Evolutionary conservation across 2,888 invertebrate genomes (phyloP), one percentile per base, ranked within the genome.

Genomic region (Apamea epomidion): DNA sequence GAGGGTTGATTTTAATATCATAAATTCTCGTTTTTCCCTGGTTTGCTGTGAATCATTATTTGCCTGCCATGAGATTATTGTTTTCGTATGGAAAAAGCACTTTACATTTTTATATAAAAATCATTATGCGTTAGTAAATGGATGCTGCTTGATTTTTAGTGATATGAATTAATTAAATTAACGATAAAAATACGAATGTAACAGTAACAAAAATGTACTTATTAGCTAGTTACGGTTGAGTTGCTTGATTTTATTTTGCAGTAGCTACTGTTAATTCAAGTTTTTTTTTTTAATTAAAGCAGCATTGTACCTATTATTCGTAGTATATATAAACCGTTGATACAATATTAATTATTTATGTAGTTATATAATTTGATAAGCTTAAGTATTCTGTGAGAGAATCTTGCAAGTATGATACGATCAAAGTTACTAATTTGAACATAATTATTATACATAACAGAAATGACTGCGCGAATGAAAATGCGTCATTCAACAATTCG

Each of bases 1-100:
- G 76, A 82, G 83, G 78, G 76, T 84, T 76, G 68, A 81, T 82
- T 80, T 81, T 83, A 83, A 76, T 76, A 67, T 72, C 85, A 85
- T 82, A 25, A 54, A 54, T 84, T 67, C 16, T 60, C 21, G 60
- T 73, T 42, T 71, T 73, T 79, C n/a, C 70, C n/a, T 67, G 70
- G 78, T 73, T 76, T 80, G 77, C 80, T 77, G 60, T 77, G 68
- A 54, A 80, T 74, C 70, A 78, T 77, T 67, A 67, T 86, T 83
- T 88, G 87, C 87, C 82, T 88, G 87, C 58, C 69, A 67, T 70
- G 74, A 81, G 12, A 79, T 54, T 48, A 37, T 45, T 76, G 62
- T 67, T 78, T 68, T 37, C 21, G 64, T 70, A 70, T 74, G 37
- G 32, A 70, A 58, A 32, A 45, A 71, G 32, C 69, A 70, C 45